These are phyloP conservation scores for Amphipoea oculea DNA, from an alignment of 2,888 invertebrate species.

Conservation along the genomic window DNA sequence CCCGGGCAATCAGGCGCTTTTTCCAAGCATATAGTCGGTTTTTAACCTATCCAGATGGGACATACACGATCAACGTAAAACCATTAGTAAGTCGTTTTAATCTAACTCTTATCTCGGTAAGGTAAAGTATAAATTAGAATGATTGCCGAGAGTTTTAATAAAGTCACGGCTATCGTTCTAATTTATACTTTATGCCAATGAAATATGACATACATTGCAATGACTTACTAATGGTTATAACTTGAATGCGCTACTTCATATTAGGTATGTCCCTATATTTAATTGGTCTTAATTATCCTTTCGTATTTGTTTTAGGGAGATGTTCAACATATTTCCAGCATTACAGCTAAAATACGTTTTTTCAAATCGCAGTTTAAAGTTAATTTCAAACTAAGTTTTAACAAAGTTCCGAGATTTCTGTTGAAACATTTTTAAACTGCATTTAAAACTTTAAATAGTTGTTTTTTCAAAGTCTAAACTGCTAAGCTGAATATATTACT, in stretches of 20 bases:
- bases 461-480: conserved; percentile 25
- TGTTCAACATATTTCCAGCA: background rate
- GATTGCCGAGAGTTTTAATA: no score
- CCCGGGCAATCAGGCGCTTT: background rate
- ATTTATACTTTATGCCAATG: no score
- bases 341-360: background rate
- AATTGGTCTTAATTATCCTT: background rate
- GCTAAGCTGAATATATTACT: conserved; percentile 13
- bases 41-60: no score
- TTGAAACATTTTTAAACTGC: conserved; percentile 20
- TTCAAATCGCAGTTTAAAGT: conserved; percentile 1
- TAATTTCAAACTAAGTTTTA: background rate
- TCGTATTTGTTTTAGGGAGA: background rate
- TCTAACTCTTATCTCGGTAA: no score
- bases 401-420: conserved; percentile 12
- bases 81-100: no score
- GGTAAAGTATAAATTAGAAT: no score
- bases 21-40: background rate
- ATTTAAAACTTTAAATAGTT: conserved; percentile 27
- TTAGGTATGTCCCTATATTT: no score
- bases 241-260: no score
- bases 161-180: no score
- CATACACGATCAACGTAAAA: no score
- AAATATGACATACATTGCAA: no score
- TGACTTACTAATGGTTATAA: no score